Evolutionary conservation across 1,140 invertebrate species (phyloP), one percentile per base, ranked within the genome.

Genomic region (Fopius arisanus): DNA sequence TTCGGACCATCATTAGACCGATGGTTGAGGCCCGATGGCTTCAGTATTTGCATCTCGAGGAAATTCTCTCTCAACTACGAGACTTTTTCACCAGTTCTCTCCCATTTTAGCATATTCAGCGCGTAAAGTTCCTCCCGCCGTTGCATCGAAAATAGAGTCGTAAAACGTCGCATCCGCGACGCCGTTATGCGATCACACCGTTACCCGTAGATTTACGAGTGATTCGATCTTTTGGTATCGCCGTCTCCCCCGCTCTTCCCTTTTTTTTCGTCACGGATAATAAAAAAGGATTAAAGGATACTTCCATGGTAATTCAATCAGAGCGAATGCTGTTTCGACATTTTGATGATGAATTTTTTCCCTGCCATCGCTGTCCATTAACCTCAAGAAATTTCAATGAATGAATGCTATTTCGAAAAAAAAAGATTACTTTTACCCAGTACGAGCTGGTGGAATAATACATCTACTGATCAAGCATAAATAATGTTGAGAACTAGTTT

Each of bases 81-180:
- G 26, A 62, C 73, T 75, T 80, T 77, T 79, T 77, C 79, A 78
- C 70, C 75, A 65, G 75, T 73, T 67, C 67, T 62, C 66, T 9
- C 16, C 23, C 67, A 37, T 77, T 74, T 81, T 81, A 82, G 77
- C 80, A 81, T 82, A 82, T 81, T 82, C 78, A 69, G 70, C 70
- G 78, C 76, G 76, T 79, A 79, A 79, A 62, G 9, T 71, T 54
- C 68, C 21, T 70, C 76, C 43, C 69, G 21, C 62, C 26, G 54
- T 66, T 67, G 40, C 70, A 65, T 74, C 66, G 70, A 75, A 72
- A 78, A 65, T 73, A 77, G 67, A 72, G 69, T 82, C 78, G 74
- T 82, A 81, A 81, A 80, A 76, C 74, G 59, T 59, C 41, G 33
- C 54, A 33, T n/a, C 66, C 54, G 37, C 51, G 59, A 65, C 65